phyloP scores from a whole-genome alignment of 2,113 vertebrate genomes.

The Nothobranchius furzeri region DNA sequence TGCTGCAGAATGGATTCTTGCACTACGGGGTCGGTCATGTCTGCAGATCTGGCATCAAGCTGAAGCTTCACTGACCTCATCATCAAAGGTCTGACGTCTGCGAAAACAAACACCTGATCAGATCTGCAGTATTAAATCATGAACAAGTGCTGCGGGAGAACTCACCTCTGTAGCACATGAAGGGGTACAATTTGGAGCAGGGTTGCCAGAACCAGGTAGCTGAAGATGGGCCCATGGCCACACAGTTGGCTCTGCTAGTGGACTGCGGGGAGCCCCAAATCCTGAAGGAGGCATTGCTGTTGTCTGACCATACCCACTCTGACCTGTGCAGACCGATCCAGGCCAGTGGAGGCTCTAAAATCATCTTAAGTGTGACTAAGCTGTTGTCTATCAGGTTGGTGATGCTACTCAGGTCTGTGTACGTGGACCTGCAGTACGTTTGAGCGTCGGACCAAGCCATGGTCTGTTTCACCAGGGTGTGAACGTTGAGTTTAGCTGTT shows the following conservation, averaged over 20 bases:
- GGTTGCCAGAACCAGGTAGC: background rate
- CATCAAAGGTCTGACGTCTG: background rate
- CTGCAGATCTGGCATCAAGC: background rate
- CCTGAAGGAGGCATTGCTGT: background rate
- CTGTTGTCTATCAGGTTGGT: rapidly evolving
- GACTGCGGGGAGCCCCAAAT: rapidly evolving
- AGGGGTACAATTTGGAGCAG: background rate
- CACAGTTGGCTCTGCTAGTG: background rate
- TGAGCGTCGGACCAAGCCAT: background rate
- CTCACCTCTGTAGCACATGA: slow-evolving; percentile 35
- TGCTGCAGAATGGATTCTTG: slow-evolving; percentile 27
- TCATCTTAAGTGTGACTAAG: background rate
- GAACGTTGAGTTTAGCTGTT: background rate
- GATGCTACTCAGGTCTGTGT: slow-evolving; percentile 28
- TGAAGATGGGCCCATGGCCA: background rate
- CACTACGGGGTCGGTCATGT: background rate
- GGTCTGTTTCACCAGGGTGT: background rate
- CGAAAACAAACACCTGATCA: background rate
- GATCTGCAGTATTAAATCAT: background rate
- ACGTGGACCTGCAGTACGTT: background rate
- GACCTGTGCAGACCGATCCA: slow-evolving; percentile 28
- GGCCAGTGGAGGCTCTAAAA: no score
- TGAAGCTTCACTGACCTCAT: slow-evolving; percentile 12
- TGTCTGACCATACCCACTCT: background rate
- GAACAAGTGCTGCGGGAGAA: background rate